phyloP scores from a whole-genome alignment of 2,113 vertebrate species.

The Hoplias malabaricus region DNA sequence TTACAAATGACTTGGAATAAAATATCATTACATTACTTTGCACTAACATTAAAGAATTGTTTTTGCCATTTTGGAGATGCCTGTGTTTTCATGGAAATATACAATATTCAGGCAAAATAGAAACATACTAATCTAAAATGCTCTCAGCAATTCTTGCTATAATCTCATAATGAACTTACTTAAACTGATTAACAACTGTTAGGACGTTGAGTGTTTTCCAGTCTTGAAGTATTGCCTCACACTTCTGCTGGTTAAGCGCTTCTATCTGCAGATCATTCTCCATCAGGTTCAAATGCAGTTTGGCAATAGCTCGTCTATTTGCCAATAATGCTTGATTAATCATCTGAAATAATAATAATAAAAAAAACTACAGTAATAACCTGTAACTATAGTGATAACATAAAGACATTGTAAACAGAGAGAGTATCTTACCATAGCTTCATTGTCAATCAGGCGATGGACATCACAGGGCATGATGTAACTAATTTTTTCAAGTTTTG shows the following conservation, averaged over 20 bases:
- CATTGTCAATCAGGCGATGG: conserved; percentile 76
- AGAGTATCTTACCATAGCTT: conserved; percentile 81
- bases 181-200: conserved; percentile 66
- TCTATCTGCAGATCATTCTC: conserved; percentile 77
- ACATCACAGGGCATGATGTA: conserved; percentile 75
- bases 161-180: conserved; percentile 65
- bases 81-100: too few relatives aligned
- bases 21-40: too few relatives aligned
- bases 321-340: conserved; percentile 84
- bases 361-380: too few relatives aligned
- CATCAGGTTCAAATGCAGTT: conserved; percentile 76
- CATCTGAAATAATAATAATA: too few relatives aligned
- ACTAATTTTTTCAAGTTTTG: conserved; percentile 76
- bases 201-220: conserved; percentile 75
- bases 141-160: too few relatives aligned
- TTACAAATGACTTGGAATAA: too few relatives aligned
- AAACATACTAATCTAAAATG: too few relatives aligned
- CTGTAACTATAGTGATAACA: too few relatives aligned
- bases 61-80: too few relatives aligned
- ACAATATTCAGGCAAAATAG: too few relatives aligned
- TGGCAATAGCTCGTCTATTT: conserved; percentile 79
- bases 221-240: conserved; percentile 71
- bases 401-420: neutral
- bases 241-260: conserved; percentile 59
- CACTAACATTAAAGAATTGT: too few relatives aligned